Conservation (phyloP, 2,797 vertebrate genomes). For the Remorina albescens region DNA sequence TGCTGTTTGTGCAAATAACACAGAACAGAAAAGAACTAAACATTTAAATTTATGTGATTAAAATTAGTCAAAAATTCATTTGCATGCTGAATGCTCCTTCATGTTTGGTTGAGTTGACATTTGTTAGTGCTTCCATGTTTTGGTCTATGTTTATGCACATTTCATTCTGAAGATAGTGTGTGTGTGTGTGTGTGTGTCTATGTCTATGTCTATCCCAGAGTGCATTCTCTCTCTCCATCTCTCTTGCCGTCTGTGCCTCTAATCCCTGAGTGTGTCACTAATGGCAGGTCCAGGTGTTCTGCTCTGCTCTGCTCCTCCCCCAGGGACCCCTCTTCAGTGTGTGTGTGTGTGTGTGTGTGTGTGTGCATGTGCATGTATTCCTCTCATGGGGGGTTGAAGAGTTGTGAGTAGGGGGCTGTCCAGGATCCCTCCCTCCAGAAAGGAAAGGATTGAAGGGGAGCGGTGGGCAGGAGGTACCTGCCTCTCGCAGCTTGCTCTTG, state of each 20-base stretch:
- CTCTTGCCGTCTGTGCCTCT: constrained; percentile 83
- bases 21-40: background rate
- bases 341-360: constrained; percentile 39
- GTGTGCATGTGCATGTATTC: constrained; percentile 37
- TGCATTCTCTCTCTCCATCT: constrained; percentile 67
- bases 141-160: constrained; percentile 68
- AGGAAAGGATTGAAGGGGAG: constrained; percentile 70
- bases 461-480: constrained; percentile 83
- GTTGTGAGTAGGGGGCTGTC: constrained; percentile 76
- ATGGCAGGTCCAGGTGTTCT: constrained; percentile 90
- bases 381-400: constrained; percentile 72
- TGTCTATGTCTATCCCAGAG: constrained; percentile 67
- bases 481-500: constrained; percentile 81
- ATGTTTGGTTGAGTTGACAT: constrained; percentile 21
- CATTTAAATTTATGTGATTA: background rate
- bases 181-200: too few species aligned
- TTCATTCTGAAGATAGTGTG: constrained; percentile 48
- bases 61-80: background rate
- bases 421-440: constrained; percentile 77
- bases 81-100: constrained; percentile 9
- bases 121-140: constrained; percentile 45
- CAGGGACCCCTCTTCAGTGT: constrained; percentile 66
- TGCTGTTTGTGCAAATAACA: background rate
- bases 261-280: constrained; percentile 85
- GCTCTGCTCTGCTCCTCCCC: constrained; percentile 80